Base-by-base conservation (phyloP, 2,888 invertebrate species). In the Zaprionus bogoriensis region DNA sequence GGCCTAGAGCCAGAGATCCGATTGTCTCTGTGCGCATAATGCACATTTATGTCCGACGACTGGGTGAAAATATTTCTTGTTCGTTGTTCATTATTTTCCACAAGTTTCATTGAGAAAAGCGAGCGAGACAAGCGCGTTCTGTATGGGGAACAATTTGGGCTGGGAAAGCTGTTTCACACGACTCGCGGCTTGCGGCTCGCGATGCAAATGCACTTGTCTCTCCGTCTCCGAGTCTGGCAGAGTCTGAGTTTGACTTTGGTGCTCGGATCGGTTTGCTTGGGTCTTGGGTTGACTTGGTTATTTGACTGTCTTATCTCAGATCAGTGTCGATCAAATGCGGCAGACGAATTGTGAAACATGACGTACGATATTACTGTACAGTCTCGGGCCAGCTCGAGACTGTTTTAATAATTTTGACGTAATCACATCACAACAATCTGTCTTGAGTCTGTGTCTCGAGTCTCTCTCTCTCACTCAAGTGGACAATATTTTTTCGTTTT, bases 361-460 rank as follows among this genome's bases (percentile, higher is more conserved):
- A 82, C 80, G 64, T 74, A 65, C 67, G 64, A 66, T 72, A 69
- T 59, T 32, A 69, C 14, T 46, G 41, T 3, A 48, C 55, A 41
- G 55, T 12, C 53, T 64, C 44, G 46, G 38, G 36, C 17, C 62
- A 23, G 55, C 22, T 41, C 50, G 63, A 87, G 82, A 85, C 82
- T 83, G 82, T 85, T 83, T 83, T 83, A 83, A 83, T 83, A 83
- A 83, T 87, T 83, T 83, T 87, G 82, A 83, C 87, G 65, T 83
- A 83, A 83, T 83, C 82, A 83, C 86, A 86, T 85, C 87, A 87
- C 82, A 79, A 67, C 80, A 74, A 83, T 87, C 82, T 83, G 51
- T 38, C 52, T 58, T 61, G 41, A 59, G 77, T 77, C 62, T 67
- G 65, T 58, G 38, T 48, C 48, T 68, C 6, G 25, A 57, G 54